Evolutionary conservation across 2,797 vertebrate species (phyloP), one percentile per base, ranked within the genome.

Genomic region (Paratrypauchen microcephalus): DNA sequence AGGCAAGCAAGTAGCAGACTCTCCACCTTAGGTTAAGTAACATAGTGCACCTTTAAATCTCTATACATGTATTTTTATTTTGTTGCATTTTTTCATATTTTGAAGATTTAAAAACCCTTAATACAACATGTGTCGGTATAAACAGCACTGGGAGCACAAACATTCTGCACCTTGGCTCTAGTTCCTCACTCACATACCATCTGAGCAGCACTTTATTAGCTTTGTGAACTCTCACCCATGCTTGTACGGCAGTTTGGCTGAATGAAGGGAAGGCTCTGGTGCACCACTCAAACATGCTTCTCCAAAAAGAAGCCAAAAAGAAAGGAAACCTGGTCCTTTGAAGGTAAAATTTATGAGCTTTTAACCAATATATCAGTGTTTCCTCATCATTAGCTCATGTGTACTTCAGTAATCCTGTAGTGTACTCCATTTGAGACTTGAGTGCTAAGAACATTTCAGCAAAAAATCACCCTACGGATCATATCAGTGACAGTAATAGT

Each of bases 141-240:
- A 62, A 45, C 54, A n/a, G 64, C n/a, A 12, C 16, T 57, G 23
- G 52, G 5, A 56, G 47, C 2, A 66, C 4, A 61, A 36, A 71
- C 69, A 66, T 73, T 50, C 39, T 68, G 54, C 75, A 75, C 71
- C 18, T 66, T 59, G 28, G 60, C 54, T 68, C 24, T 0, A 62
- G n/a, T 68, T 74, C 52, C 32, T 71, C 50, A 65, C 56, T 16
- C 67, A 18, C 12, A 19, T 39, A 28, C 21, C 48, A 23, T 66
- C 68, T 55, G 45, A 50, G 26, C 62, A 23, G 41, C 41, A 8
- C 41, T 26, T 21, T 48, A 7, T 47, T 64, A 24, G 63, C 63
- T 65, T 30, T 64, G 45, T 26, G 45, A 48, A 63, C 36, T 63
- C 39, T 45, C 41, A 47, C 15, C 21, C 21, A 16, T 5, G 56